Evolutionary conservation across 2,888 invertebrate genomes (phyloP).

Genomic region (Watsonalla cultraria): DNA sequence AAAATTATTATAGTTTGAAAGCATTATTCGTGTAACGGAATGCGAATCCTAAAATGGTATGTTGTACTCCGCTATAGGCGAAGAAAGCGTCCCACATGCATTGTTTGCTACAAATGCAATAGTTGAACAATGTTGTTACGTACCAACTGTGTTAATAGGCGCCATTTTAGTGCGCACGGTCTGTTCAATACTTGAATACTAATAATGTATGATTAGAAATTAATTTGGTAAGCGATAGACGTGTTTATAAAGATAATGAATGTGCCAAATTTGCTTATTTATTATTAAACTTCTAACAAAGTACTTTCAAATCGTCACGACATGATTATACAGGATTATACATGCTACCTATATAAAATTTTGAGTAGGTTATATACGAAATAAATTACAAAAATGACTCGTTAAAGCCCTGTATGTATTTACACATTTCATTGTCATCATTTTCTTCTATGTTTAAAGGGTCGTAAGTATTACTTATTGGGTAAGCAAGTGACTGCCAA

Average conservation of each 20-base stretch:
- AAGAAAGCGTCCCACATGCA: constrained; percentile 45
- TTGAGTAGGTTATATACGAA: no score
- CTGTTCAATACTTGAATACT: constrained; percentile 26
- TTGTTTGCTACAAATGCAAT: constrained; percentile 19
- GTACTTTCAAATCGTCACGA: no score
- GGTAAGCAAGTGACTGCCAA: no score
- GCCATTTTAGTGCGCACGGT: constrained; percentile 26
- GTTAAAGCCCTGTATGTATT: no score
- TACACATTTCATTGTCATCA: no score
- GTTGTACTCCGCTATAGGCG: constrained; percentile 20
- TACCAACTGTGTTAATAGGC: constrained; percentile 35
- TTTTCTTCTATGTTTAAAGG: no score
- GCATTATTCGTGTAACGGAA: constrained; percentile 23
- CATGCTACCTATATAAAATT: no score
- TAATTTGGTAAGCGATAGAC: constrained; percentile 2
- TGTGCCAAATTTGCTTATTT: no score
- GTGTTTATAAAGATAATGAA: not conserved
- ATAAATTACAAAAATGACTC: no score
- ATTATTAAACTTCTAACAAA: no score
- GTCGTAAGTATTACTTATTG: no score
- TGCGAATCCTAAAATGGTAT: constrained; percentile 30
- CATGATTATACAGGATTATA: no score
- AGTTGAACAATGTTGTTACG: constrained; percentile 20
- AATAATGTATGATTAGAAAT: constrained; percentile 25
- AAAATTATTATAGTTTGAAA: constrained; percentile 14